Evolutionary conservation across 2,113 vertebrate species (phyloP).

Genomic region (Willisornis vidua): DNA sequence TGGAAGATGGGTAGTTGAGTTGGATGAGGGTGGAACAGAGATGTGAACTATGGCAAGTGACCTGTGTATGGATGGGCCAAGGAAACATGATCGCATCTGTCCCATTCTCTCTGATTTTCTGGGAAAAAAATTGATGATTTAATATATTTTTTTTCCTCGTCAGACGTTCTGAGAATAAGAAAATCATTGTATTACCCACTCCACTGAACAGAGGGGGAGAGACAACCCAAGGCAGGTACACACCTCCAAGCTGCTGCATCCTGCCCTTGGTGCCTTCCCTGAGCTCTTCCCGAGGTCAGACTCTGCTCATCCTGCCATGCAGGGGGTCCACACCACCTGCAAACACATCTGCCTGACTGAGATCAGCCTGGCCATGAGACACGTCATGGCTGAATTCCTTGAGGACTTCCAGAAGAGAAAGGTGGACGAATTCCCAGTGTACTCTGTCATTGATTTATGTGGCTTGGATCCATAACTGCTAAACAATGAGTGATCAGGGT

Average conservation of each 20-base stretch:
- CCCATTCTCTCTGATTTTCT: background rate
- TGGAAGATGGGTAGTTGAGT: background rate
- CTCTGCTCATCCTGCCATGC: background rate
- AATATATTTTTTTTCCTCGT: background rate
- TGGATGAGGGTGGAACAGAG: background rate
- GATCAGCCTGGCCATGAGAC: background rate
- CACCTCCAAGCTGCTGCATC: background rate
- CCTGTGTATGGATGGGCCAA: background rate
- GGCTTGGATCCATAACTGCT: slow-evolving; percentile 6
- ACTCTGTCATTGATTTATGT: background rate
- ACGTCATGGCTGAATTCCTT: background rate
- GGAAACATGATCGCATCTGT: background rate
- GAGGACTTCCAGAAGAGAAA: slow-evolving; percentile 30
- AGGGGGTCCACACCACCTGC: background rate
- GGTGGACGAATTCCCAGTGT: background rate
- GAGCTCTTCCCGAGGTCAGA: background rate
- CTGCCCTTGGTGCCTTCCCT: background rate
- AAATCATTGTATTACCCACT: background rate
- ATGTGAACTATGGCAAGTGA: background rate
- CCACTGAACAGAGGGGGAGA: background rate
- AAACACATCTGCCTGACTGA: background rate
- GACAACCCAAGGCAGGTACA: background rate
- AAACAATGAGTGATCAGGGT: slow-evolving; percentile 14
- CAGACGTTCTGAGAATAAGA: background rate
- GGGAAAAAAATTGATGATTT: background rate